phyloP scores from a whole-genome alignment of 2,888 invertebrate genomes.

The Calameuta pallipes region DNA sequence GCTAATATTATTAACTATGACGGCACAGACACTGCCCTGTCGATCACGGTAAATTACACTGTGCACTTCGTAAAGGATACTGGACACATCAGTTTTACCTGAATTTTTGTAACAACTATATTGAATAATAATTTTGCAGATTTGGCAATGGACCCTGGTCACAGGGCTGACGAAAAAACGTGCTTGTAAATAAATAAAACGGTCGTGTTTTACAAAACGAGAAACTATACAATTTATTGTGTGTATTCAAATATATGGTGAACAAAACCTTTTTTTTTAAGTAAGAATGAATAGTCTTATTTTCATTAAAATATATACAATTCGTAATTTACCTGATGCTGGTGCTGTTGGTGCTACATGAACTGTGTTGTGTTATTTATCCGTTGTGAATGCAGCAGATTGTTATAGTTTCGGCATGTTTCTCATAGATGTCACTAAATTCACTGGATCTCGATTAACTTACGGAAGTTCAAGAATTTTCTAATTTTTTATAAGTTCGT shows the following conservation, averaged over 20 bases:
- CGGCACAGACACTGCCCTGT: background rate
- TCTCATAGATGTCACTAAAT: background rate
- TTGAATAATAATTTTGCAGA: background rate
- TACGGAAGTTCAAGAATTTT: background rate
- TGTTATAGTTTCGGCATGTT: background rate
- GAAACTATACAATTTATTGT: background rate
- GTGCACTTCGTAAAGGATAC: background rate
- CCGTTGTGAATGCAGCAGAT: background rate
- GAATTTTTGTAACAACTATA: background rate
- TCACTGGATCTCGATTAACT: background rate
- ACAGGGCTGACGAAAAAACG: background rate
- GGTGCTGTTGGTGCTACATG: background rate
- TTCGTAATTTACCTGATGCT: background rate
- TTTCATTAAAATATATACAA: background rate
- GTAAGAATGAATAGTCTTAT: background rate
- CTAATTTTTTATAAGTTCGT: background rate
- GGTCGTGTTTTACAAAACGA: background rate
- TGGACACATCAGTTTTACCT: background rate
- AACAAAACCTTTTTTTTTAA: background rate
- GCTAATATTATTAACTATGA: constrained; percentile 1
- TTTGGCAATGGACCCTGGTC: constrained; percentile 4
- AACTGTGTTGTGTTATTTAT: background rate
- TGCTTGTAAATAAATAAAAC: constrained; percentile 7
- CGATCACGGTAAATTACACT: background rate
- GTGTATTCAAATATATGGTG: background rate